These are phyloP conservation scores for Glomeris marginata DNA, from an alignment of 2,888 invertebrate genomes.

Conservation along the genomic window DNA sequence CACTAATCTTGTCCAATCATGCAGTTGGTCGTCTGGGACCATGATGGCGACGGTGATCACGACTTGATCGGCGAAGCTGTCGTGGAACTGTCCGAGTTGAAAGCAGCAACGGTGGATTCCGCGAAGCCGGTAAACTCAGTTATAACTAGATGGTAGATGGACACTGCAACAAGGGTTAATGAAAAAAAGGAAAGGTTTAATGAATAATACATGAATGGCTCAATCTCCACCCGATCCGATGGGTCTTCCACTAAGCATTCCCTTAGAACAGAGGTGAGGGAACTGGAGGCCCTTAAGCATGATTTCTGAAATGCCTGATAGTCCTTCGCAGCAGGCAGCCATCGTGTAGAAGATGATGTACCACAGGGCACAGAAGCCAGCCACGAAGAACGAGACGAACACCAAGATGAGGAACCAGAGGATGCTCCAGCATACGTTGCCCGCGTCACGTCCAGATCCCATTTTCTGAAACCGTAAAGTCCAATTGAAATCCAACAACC, in stretches of 20 bases:
- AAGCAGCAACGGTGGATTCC: too few species aligned
- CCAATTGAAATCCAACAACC: too few species aligned
- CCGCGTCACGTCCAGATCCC: slow-evolving; percentile 4
- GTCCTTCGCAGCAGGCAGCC: slow-evolving; percentile 49
- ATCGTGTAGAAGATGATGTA: slow-evolving; percentile 52
- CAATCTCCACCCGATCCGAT: too few species aligned
- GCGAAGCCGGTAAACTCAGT: too few species aligned
- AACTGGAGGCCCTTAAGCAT: slow-evolving; percentile 51
- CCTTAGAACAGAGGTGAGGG: slow-evolving; percentile 52
- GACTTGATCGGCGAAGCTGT: slow-evolving; percentile 26
- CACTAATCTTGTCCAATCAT: slow-evolving; percentile 22
- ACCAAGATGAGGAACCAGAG: slow-evolving; percentile 55
- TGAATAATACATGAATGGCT: too few species aligned
- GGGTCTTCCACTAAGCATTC: slow-evolving; percentile 38
- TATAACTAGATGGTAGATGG: too few species aligned
- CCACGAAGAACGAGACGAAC: slow-evolving; percentile 49
- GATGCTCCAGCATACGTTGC: slow-evolving; percentile 39
- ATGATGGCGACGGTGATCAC: slow-evolving; percentile 28
- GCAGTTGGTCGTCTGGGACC: slow-evolving; percentile 28
- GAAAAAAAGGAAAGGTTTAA: too few species aligned
- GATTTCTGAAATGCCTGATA: slow-evolving; percentile 51
- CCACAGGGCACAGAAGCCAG: slow-evolving; percentile 47
- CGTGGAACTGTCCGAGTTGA: slow-evolving; percentile 22
- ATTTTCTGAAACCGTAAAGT: not conserved
- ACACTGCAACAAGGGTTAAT: too few species aligned